Conservation (phyloP, 2,113 vertebrate species). For the Choloepus hoffmanni region DNA sequence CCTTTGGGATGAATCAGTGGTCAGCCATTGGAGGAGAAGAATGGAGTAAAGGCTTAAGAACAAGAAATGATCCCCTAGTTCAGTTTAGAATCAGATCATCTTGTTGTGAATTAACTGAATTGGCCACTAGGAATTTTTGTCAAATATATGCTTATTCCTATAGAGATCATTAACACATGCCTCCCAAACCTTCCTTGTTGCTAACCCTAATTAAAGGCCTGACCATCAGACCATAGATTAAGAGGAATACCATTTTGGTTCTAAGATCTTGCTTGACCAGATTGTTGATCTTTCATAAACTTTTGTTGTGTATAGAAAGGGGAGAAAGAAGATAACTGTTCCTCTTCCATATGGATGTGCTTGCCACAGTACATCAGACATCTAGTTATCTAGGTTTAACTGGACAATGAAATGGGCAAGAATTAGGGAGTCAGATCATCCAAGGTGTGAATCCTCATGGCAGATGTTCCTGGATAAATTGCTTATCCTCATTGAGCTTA, state of each 20-base stretch:
- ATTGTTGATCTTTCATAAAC: background rate
- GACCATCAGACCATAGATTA: background rate
- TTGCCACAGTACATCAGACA: background rate
- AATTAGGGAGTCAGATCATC: background rate
- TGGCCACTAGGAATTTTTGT: background rate
- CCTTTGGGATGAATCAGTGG: background rate
- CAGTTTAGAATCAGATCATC: background rate
- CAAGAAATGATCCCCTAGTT: background rate
- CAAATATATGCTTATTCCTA: background rate
- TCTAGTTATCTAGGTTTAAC: background rate
- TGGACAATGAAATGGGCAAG: background rate
- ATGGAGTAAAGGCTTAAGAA: background rate
- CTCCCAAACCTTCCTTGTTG: fast-evolving
- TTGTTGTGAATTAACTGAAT: background rate
- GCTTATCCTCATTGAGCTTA: background rate
- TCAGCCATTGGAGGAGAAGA: background rate
- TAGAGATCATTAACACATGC: too few relatives aligned
- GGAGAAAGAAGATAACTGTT: background rate
- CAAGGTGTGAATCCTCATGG: background rate
- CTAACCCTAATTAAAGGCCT: background rate
- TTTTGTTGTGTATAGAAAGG: background rate
- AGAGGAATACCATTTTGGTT: background rate
- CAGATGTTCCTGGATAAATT: background rate
- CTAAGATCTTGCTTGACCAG: background rate
- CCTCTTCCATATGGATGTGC: background rate